Conservation (phyloP, 2,888 invertebrate species). For the Hydropsyche betteni region DNA sequence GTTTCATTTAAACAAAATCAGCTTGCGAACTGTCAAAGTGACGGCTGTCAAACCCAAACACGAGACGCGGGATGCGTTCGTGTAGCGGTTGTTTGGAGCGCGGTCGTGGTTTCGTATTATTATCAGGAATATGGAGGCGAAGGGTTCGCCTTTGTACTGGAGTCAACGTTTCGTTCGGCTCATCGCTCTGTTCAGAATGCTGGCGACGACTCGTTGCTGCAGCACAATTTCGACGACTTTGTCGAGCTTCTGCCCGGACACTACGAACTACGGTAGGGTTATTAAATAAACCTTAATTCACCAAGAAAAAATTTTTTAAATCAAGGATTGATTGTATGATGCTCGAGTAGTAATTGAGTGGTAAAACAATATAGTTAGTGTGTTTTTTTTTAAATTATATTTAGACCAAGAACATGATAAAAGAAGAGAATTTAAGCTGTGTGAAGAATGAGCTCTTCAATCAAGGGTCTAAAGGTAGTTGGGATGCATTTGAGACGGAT, state of each 20-base stretch:
- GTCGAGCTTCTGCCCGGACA: conserved; percentile 4
- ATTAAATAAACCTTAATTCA: too few species aligned
- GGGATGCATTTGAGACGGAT: neutral
- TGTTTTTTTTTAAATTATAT: neutral
- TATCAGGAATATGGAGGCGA: neutral
- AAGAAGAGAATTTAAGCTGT: neutral
- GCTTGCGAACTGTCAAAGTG: too few species aligned
- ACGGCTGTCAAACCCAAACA: too few species aligned
- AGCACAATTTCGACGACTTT: neutral
- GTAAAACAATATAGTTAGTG: too few species aligned
- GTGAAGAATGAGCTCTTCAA: conserved; percentile 9
- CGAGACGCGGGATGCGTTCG: too few species aligned
- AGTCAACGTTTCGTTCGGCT: neutral
- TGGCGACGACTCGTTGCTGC: conserved; percentile 5
- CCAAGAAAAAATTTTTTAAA: too few species aligned
- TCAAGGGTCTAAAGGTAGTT: conserved; percentile 7
- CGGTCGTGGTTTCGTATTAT: neutral
- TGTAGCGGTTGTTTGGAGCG: conserved; percentile 4
- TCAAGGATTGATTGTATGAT: too few species aligned
- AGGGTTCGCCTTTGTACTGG: neutral
- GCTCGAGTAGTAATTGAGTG: too few species aligned
- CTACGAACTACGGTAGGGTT: neutral
- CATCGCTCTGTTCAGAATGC: neutral
- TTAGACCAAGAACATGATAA: conserved; percentile 3
- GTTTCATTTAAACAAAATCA: too few species aligned